These are phyloP conservation scores for Pherbina coryleti DNA, from an alignment of 2,888 invertebrate species.

Conservation along the genomic window DNA sequence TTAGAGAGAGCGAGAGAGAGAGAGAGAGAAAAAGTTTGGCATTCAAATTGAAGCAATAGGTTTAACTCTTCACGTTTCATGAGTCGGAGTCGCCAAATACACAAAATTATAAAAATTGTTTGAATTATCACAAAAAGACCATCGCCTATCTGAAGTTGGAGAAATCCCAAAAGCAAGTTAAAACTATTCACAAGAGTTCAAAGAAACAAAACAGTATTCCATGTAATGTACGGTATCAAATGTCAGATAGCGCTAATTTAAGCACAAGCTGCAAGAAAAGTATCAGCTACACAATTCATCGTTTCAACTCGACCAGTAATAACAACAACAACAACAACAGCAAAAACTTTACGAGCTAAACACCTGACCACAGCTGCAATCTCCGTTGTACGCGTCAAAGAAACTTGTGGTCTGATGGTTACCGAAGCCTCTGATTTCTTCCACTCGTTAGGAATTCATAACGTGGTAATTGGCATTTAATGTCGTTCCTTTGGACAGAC, in stretches of 20 bases:
- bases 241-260: no score
- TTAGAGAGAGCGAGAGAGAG: no score
- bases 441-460: slow-evolving; percentile 45
- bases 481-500: slow-evolving; percentile 39
- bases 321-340: no score
- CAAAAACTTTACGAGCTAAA: not conserved
- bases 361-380: not conserved
- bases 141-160: not conserved
- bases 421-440: not conserved
- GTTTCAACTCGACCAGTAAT: no score
- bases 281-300: not conserved
- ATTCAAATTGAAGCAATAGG: no score
- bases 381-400: not conserved
- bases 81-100: no score
- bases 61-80: no score
- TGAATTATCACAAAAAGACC: no score
- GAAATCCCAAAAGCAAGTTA: no score
- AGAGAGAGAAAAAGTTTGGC: no score
- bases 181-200: not conserved
- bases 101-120: no score
- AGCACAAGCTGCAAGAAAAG: not conserved
- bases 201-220: not conserved
- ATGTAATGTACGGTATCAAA: not conserved
- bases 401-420: not conserved
- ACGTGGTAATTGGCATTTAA: slow-evolving; percentile 49